Evolutionary conservation across 2,113 vertebrate species (phyloP).

Genomic region (Hippocampus zosterae): DNA sequence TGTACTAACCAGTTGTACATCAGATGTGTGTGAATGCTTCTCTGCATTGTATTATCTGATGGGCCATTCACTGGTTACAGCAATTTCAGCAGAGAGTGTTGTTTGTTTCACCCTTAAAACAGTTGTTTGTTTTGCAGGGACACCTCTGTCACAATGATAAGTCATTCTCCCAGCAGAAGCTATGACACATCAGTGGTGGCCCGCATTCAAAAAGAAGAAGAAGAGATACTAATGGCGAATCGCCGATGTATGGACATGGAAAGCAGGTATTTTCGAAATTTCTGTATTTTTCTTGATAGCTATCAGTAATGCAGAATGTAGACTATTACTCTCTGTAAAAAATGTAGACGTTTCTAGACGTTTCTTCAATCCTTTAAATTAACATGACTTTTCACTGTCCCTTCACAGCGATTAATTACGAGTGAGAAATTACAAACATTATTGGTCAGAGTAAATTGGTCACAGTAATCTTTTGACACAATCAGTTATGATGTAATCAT

Average conservation of each 20-base stretch:
- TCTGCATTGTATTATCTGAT: not conserved
- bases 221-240: slow-evolving; percentile 96
- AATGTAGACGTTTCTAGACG: no score
- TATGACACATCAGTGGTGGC: slow-evolving; percentile 93
- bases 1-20: not conserved
- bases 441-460: no score
- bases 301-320: not conserved
- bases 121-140: slow-evolving; percentile 72
- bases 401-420: no score
- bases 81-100: not conserved
- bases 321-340: not conserved
- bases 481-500: no score
- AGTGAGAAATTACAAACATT: no score
- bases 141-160: slow-evolving; percentile 79
- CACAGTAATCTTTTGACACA: no score
- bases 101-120: not conserved
- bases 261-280: slow-evolving; percentile 77
- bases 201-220: slow-evolving; percentile 96
- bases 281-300: not conserved
- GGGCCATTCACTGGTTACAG: not conserved
- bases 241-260: slow-evolving; percentile 97
- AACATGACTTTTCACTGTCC: no score
- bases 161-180: slow-evolving; percentile 88
- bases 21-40: not conserved
- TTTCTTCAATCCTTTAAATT: no score